These are phyloP conservation scores for Muscidifurax raptorellus DNA, from an alignment of 1,140 invertebrate species.

Conservation along the genomic window DNA sequence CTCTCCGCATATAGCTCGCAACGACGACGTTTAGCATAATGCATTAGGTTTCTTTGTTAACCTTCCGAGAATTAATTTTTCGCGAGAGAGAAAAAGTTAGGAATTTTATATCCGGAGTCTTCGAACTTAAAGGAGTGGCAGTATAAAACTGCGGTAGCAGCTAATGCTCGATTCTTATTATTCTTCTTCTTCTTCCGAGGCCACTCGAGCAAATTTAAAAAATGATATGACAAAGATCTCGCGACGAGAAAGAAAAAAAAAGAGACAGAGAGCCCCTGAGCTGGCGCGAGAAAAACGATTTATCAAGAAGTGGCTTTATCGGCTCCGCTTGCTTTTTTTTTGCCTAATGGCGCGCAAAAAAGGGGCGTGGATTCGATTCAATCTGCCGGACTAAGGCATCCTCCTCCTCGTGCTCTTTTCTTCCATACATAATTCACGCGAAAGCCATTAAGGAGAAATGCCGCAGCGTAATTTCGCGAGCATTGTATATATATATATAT, in stretches of 20 bases:
- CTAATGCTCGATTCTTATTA: no score
- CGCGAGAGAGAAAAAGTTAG: no score
- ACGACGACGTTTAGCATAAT: slow-evolving; percentile 13
- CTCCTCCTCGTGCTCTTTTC: background rate
- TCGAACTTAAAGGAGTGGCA: background rate
- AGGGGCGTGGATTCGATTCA: background rate
- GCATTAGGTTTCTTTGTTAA: background rate
- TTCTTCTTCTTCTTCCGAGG: background rate
- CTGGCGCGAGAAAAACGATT: background rate
- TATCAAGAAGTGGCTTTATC: slow-evolving; percentile 37
- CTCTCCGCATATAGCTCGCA: background rate
- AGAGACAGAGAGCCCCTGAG: background rate
- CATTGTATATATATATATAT: no score
- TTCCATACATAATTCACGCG: slow-evolving; percentile 13
- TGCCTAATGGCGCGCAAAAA: slow-evolving; percentile 12
- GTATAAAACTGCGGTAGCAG: no score
- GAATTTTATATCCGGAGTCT: background rate
- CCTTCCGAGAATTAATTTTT: background rate
- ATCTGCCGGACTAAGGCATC: background rate
- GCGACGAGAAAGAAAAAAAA: background rate
- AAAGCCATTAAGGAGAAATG: background rate
- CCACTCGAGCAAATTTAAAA: background rate
- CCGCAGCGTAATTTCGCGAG: background rate
- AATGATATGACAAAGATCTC: background rate
- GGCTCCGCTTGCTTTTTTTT: background rate